Evolutionary conservation across 2,888 invertebrate genomes (phyloP).

Genomic region (Eumerus sabulonum): DNA sequence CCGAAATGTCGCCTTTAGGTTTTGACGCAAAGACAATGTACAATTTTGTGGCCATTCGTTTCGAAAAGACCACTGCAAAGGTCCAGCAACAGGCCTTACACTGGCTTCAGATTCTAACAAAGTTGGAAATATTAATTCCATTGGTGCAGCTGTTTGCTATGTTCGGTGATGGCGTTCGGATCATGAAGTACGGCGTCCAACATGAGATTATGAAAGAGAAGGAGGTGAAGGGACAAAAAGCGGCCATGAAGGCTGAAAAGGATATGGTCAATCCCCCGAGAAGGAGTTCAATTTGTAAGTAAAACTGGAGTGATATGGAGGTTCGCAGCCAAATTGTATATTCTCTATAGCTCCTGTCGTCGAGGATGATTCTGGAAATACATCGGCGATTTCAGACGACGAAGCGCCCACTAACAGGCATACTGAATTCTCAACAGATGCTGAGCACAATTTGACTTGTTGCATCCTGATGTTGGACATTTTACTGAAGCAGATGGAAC

Average conservation of each 20-base stretch:
- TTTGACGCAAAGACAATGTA: constrained; percentile 97
- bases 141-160: constrained; percentile 91
- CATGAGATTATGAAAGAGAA: constrained; percentile 79
- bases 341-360: constrained; percentile 82
- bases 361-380: constrained; percentile 85
- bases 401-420: constrained; percentile 82
- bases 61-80: constrained; percentile 88
- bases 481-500: constrained; percentile 94
- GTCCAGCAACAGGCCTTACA: constrained; percentile 93
- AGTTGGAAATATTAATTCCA: constrained; percentile 93
- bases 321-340: neutral
- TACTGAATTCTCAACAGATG: constrained; percentile 85
- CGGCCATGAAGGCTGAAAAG: constrained; percentile 75
- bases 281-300: constrained; percentile 82
- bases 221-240: constrained; percentile 74
- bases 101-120: constrained; percentile 93
- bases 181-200: constrained; percentile 82
- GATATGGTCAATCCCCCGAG: constrained; percentile 77
- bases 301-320: neutral
- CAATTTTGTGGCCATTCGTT: constrained; percentile 93
- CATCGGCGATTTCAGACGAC: constrained; percentile 85
- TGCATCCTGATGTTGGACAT: constrained; percentile 98
- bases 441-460: constrained; percentile 91
- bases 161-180: constrained; percentile 92
- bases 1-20: constrained; percentile 96